phyloP scores from a whole-genome alignment of 2,797 vertebrate species.

The Nyctalus aviator region DNA sequence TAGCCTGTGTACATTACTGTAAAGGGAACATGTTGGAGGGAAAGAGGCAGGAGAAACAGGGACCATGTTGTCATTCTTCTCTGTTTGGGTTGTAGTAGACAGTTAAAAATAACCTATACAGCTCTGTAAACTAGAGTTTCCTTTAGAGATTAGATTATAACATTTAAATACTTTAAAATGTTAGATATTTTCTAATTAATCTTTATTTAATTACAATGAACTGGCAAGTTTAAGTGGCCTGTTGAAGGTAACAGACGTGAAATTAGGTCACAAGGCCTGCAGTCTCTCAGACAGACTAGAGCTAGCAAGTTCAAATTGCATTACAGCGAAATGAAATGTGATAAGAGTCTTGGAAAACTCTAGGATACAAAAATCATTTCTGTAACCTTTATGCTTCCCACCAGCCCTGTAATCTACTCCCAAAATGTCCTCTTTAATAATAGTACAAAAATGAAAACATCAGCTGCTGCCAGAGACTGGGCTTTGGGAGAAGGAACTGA shows the following conservation, averaged over 20 bases:
- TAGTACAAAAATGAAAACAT: background rate
- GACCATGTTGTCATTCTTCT: background rate
- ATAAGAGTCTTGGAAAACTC: background rate
- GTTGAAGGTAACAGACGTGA: background rate
- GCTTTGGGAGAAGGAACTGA: background rate
- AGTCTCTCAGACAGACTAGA: background rate
- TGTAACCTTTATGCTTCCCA: background rate
- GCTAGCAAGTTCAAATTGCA: background rate
- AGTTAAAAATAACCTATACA: background rate
- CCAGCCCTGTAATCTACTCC: background rate
- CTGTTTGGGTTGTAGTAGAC: background rate
- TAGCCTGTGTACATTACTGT: background rate
- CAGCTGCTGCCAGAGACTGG: background rate
- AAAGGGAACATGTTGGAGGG: background rate
- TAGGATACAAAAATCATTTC: background rate
- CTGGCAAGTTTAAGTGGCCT: background rate
- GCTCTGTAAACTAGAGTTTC: background rate
- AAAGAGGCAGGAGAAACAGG: background rate
- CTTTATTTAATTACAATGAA: background rate
- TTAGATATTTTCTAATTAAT: background rate
- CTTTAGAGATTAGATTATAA: background rate
- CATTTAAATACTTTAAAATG: background rate
- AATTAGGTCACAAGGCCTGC: background rate
- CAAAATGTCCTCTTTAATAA: background rate
- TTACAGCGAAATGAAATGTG: background rate